Conservation (phyloP, 2,888 invertebrate species). For the Seira ritae region DNA sequence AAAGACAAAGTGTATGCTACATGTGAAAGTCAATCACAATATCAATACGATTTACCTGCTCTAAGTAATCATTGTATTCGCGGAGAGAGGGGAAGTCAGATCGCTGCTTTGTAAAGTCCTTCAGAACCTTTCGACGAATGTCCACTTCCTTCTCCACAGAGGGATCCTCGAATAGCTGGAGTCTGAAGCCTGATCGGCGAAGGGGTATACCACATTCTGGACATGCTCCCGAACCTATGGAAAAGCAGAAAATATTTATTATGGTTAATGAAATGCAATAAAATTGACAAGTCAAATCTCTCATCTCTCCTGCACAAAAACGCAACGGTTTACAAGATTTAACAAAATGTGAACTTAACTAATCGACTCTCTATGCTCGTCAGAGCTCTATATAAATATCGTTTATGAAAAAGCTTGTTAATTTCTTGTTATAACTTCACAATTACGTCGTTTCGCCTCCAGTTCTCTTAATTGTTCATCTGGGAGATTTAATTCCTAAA, state of each 20-base stretch:
- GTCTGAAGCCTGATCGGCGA: constrained; percentile 91
- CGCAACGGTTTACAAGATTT: too few species aligned
- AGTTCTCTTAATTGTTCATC: too few species aligned
- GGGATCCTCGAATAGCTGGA: constrained; percentile 97
- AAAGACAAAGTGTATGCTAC: too few species aligned
- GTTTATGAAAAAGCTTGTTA: too few species aligned
- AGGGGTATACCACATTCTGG: constrained; percentile 94
- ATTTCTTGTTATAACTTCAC: too few species aligned
- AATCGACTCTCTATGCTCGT: too few species aligned
- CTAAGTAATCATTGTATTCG: constrained; percentile 97
- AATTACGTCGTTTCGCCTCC: too few species aligned
- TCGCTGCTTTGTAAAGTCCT: constrained; percentile 96
- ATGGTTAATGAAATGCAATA: constrained; percentile 6
- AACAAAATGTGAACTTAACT: too few species aligned
- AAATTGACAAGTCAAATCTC: constrained; percentile 14
- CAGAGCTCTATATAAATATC: too few species aligned
- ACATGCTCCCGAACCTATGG: constrained; percentile 92
- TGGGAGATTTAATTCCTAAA: too few species aligned
- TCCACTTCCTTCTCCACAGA: constrained; percentile 98
- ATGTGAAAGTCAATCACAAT: too few species aligned
- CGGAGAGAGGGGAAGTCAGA: constrained; percentile 90
- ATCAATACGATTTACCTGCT: constrained; percentile 79
- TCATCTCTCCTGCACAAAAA: too few species aligned
- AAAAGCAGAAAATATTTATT: constrained; percentile 42
- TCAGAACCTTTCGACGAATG: constrained; percentile 90